Evolutionary conservation across 2,888 invertebrate genomes (phyloP), one percentile per base, ranked within the genome.

Genomic region (Gastracanthus pulcherrimus): DNA sequence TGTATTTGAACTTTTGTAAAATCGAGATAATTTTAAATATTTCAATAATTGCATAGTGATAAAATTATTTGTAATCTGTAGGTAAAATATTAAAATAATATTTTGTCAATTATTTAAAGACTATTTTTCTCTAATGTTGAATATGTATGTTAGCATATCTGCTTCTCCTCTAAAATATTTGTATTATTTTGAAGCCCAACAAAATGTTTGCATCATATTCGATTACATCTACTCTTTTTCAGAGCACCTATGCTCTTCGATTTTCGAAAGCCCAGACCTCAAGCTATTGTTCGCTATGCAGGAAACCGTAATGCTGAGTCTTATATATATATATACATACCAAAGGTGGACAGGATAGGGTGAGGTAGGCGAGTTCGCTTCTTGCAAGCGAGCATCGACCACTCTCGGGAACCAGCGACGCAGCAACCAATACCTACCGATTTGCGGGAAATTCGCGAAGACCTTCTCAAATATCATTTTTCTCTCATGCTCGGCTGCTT

Each of bases 381-480:
- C 48, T 75, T 62, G 34, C 55, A 72, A 67, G 79, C 67, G 62
- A 16, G 38, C 34, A 69, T 36, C 34, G 51, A 34, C 55, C 34
- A 36, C 64, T 71, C 62, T n/a, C 5, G 69, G 67, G 69, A 67
- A 19, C 19, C 45, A 11, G 19, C 26, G 16, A 31, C 48, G 70
- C n/a, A n/a, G n/a, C n/a, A n/a, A 64, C 78, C 78, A 71, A 71
- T 78, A 78, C 67, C n/a, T 78, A 78, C 71, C 80, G 76, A 80
- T 80, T 76, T 66, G 70, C 69, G 29, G 60, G 36, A 60, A 66
- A 74, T 74, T 72, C 58, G 62, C 31, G 26, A 55, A 62, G 80
- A 70, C 41, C n/a, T 70, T 70, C 51, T 75, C 75, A 70, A 70
- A 80, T 75, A 64, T 80, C 69, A 80, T 75, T 70, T 80, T 75